Percentiles rank a stretch among this genome's conserved stretches.
phyloP scores from a whole-genome alignment of 2,888 invertebrate genomes.

The Thumatha senex region DNA sequence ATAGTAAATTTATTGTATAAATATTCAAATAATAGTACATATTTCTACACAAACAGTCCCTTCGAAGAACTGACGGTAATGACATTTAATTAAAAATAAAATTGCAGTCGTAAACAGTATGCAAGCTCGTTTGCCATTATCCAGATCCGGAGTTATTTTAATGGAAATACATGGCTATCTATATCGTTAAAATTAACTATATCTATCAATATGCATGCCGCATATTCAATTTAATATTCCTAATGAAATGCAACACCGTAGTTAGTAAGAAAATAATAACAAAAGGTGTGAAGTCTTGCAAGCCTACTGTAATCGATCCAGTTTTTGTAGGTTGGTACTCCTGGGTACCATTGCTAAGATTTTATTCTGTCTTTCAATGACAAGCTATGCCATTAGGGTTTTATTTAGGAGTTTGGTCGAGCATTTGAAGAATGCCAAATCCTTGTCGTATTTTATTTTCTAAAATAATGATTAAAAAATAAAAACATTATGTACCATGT shows the following conservation, averaged over 20 bases:
- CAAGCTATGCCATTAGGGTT: no score
- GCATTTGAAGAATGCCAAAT: no score
- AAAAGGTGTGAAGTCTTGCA: constrained; percentile 33
- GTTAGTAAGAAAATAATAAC: constrained; percentile 6
- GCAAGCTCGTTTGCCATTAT: constrained; percentile 3
- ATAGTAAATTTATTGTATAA: neutral
- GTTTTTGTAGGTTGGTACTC: constrained; percentile 2
- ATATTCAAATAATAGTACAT: neutral
- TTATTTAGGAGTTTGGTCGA: no score
- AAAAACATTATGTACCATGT: no score
- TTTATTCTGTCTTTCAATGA: constrained; percentile 4
- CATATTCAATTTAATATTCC: constrained; percentile 17
- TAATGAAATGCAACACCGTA: constrained; percentile 20
- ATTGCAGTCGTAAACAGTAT: constrained; percentile 17
- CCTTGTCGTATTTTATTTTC: no score
- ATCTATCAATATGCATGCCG: constrained; percentile 21
- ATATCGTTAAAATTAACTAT: constrained; percentile 27
- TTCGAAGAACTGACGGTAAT: neutral
- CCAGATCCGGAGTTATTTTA: constrained; percentile 12
- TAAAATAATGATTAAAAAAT: no score
- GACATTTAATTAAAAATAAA: constrained; percentile 10
- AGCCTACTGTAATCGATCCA: no score
- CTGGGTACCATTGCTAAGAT: constrained; percentile 11
- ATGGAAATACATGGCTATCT: constrained; percentile 29
- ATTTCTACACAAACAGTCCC: neutral